A percentile compares a stretch with the other conserved stretches of the same genome.
Conservation (phyloP, 2,797 vertebrate species). For the Allobates femoralis region DNA sequence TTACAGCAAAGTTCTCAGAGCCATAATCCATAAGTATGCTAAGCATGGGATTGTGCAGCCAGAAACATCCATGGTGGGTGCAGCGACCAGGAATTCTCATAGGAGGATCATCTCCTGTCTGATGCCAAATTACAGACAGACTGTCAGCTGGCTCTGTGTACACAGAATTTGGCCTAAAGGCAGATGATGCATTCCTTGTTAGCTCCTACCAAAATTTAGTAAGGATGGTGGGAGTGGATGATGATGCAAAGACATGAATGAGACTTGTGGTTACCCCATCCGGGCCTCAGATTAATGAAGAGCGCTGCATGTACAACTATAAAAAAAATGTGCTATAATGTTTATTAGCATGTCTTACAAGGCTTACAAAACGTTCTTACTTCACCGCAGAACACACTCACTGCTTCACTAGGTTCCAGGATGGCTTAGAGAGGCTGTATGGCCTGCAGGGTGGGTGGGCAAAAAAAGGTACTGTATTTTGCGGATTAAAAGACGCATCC, state of each 20-base stretch:
- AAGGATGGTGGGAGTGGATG: background rate
- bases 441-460: too few species aligned
- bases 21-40: conserved; percentile 45
- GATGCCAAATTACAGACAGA: conserved; percentile 30
- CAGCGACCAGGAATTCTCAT: conserved; percentile 29
- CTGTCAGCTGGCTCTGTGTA: conserved; percentile 47
- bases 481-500: too few species aligned
- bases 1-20: conserved; percentile 20
- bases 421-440: background rate
- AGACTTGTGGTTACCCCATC: conserved; percentile 39
- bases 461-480: too few species aligned
- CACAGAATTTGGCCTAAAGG: conserved; percentile 28
- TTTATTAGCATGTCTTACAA: conserved; percentile 12
- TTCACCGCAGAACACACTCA: background rate
- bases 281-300: conserved; percentile 19
- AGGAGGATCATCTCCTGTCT: conserved; percentile 28
- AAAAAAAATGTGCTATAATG: conserved; percentile 2
- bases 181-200: conserved; percentile 41
- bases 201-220: background rate
- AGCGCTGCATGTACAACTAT: background rate
- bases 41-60: conserved; percentile 37
- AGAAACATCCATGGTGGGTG: conserved; percentile 1
- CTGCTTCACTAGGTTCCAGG: background rate
- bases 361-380: background rate
- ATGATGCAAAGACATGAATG: background rate